Percentiles rank a stretch among this genome's conserved stretches.
phyloP scores from a whole-genome alignment of 2,797 vertebrate genomes.

The Garrulus glandarius region DNA sequence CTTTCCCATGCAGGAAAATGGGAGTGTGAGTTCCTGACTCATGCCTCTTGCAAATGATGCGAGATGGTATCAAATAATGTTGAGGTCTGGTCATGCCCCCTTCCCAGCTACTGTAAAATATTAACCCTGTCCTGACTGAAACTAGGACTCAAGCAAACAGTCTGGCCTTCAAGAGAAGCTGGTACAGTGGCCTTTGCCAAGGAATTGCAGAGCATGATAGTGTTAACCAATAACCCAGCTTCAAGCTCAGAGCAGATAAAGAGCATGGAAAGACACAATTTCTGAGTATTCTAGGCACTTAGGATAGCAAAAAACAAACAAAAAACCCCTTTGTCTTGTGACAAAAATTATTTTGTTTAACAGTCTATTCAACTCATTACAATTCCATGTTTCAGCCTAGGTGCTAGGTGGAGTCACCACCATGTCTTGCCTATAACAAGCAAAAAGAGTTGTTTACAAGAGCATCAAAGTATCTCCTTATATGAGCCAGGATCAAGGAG shows the following conservation, averaged over 20 bases:
- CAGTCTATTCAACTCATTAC: background rate
- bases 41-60: background rate
- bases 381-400: background rate
- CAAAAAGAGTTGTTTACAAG: background rate
- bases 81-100: rapidly evolving
- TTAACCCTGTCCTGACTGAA: background rate
- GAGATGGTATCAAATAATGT: rapidly evolving
- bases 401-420: background rate
- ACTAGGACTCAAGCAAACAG: background rate
- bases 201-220: background rate
- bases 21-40: background rate
- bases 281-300: background rate
- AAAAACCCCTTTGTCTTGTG: rapidly evolving
- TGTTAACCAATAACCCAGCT: background rate
- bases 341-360: background rate
- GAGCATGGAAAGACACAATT: background rate
- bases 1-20: background rate
- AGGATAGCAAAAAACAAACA: background rate
- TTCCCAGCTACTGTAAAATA: background rate
- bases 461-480: background rate
- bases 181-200: background rate
- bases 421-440: background rate
- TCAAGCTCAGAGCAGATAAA: background rate
- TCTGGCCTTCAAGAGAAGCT: background rate
- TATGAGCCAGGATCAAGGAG: background rate